A percentile compares a stretch with the other conserved stretches of the same genome.
These are phyloP conservation scores for Megaptera novaeangliae DNA, from an alignment of 2,113 vertebrate genomes.

Conservation along the genomic window DNA sequence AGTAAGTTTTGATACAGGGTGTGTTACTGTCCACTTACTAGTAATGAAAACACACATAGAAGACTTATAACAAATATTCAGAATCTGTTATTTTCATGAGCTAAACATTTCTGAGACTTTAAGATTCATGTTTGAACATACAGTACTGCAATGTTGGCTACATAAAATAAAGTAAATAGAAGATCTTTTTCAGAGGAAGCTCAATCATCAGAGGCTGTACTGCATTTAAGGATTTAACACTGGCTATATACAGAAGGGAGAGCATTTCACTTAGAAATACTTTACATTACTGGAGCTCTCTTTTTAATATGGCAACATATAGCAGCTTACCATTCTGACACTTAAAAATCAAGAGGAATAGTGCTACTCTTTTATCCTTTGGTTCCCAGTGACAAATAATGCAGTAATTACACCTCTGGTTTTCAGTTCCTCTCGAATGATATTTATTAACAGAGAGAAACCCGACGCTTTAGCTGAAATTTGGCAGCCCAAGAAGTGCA, in stretches of 20 bases:
- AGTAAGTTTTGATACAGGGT: conserved; percentile 13
- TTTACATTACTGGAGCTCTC: conserved; percentile 35
- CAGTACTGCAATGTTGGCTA: conserved; percentile 62
- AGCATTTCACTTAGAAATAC: conserved; percentile 65
- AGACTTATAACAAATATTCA: conserved; percentile 30
- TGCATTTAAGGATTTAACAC: conserved; percentile 70
- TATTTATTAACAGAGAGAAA: conserved; percentile 62
- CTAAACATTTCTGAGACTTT: conserved; percentile 28
- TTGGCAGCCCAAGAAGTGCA: conserved; percentile 86
- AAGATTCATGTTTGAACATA: conserved; percentile 49
- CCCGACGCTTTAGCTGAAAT: conserved; percentile 82
- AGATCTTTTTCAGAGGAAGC: conserved; percentile 65
- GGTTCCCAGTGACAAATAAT: conserved; percentile 68
- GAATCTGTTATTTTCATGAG: conserved; percentile 51
- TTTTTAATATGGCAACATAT: conserved; percentile 60
- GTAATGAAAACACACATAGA: conserved; percentile 26
- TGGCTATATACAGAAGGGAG: conserved; percentile 69
- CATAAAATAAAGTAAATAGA: conserved; percentile 37
- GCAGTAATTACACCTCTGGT: conserved; percentile 34
- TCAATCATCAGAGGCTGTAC: conserved; percentile 75
- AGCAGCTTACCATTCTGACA: conserved; percentile 73
- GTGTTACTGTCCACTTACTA: conserved; percentile 2
- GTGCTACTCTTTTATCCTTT: conserved; percentile 62
- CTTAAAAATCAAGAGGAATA: conserved; percentile 65
- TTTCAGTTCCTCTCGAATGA: conserved; percentile 53